phyloP scores from a whole-genome alignment of 1,140 invertebrate species.

The Micrasema minimum region DNA sequence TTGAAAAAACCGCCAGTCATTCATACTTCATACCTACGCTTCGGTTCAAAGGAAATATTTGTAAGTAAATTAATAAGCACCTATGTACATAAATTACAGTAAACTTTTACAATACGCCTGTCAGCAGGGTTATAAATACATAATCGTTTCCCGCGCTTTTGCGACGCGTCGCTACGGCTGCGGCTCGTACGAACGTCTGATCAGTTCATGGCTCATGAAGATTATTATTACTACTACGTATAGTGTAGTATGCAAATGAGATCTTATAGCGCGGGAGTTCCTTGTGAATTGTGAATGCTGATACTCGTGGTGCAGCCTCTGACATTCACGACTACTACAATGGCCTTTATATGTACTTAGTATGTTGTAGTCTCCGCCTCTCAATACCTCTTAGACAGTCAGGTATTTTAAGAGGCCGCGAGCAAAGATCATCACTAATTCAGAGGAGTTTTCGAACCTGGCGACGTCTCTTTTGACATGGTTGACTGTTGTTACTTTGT shows the following conservation, averaged over 20 bases:
- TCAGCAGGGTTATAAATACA: no score
- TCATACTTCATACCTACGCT: no score
- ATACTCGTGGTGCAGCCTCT: constrained; percentile 13
- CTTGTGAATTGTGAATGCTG: no score
- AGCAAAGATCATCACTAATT: neutral
- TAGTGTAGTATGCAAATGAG: constrained; percentile 53
- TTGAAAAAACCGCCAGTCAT: no score
- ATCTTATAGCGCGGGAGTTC: constrained; percentile 31
- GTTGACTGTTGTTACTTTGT: constrained; percentile 5
- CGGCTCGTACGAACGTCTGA: no score
- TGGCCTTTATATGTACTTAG: constrained; percentile 16
- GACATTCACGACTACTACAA: constrained; percentile 17
- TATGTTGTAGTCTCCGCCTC: neutral
- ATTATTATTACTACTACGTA: no score
- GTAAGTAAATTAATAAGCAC: no score
- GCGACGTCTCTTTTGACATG: neutral
- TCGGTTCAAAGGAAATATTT: no score
- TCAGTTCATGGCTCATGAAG: no score
- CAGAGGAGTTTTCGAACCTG: neutral
- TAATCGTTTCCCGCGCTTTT: constrained; percentile 24
- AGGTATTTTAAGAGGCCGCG: neutral
- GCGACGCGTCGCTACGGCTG: neutral
- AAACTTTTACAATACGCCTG: no score
- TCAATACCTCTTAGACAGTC: constrained; percentile 8
- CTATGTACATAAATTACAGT: no score